Percentiles rank a stretch among this genome's conserved stretches.
Conservation (phyloP, 2,888 invertebrate species). For the Frankliniella intonsa region DNA sequence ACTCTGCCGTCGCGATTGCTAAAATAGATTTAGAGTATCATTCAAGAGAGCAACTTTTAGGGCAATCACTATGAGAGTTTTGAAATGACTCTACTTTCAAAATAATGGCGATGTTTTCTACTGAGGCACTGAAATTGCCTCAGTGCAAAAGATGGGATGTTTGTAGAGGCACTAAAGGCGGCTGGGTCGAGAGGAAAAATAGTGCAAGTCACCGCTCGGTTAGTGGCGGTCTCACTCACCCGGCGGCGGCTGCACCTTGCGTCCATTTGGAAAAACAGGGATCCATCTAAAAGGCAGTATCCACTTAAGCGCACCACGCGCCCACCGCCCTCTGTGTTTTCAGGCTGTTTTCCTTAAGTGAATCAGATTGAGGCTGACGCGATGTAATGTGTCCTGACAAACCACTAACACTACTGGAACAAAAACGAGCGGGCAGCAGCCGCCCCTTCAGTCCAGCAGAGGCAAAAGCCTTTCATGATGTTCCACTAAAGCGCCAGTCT, state of each 20-base stretch:
- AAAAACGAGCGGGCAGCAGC: not conserved
- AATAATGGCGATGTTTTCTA: too few relatives aligned
- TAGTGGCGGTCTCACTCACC: too few relatives aligned
- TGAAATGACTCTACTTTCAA: too few relatives aligned
- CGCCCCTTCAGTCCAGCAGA: too few relatives aligned
- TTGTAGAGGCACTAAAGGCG: not conserved
- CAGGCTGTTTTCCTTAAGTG: slow-evolving; percentile 15
- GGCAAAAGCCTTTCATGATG: too few relatives aligned
- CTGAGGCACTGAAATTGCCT: not conserved
- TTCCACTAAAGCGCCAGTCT: too few relatives aligned
- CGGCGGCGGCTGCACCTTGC: not conserved
- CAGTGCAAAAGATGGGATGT: not conserved
- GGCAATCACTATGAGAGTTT: too few relatives aligned
- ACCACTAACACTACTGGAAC: not conserved
- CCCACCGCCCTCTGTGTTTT: not conserved
- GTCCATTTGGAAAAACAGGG: slow-evolving; percentile 17
- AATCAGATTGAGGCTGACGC: slow-evolving; percentile 1
- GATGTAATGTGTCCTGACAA: not conserved
- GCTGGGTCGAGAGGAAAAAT: not conserved
- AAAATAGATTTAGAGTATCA: too few relatives aligned
- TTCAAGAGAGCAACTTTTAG: too few relatives aligned
- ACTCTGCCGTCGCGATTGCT: too few relatives aligned
- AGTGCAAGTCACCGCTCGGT: not conserved
- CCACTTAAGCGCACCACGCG: slow-evolving; percentile 17
- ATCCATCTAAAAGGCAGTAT: slow-evolving; percentile 17